Conservation (phyloP, 2,888 invertebrate genomes). For the Norana najaformis region DNA sequence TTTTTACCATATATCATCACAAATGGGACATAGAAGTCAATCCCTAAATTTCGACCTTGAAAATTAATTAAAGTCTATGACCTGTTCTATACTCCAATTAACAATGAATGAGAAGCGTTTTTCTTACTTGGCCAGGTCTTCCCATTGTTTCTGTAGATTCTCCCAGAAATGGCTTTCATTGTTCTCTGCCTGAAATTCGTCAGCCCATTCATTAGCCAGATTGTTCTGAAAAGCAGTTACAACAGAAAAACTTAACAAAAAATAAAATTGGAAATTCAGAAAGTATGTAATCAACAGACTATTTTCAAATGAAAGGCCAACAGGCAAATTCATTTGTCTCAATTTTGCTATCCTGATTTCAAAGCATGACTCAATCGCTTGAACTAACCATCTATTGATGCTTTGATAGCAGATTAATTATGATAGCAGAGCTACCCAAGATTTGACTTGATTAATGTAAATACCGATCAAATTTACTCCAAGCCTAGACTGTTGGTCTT, state of each 20-base stretch:
- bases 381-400: not conserved
- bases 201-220: conserved; percentile 58
- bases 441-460: not conserved
- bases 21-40: not conserved
- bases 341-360: not conserved
- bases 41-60: not conserved
- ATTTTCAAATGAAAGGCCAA: not conserved
- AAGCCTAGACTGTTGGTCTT: too few species aligned
- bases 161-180: conserved; percentile 62
- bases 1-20: not conserved
- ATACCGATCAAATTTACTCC: not conserved
- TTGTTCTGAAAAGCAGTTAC: not conserved
- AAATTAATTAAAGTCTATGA: not conserved
- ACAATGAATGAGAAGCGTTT: too few species aligned
- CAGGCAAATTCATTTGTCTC: not conserved
- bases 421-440: not conserved
- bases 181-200: conserved; percentile 51
- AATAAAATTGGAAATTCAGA: not conserved
- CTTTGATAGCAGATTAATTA: too few species aligned
- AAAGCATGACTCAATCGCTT: not conserved
- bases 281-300: not conserved
- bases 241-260: not conserved
- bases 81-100: not conserved
- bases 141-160: conserved; percentile 63
- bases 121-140: conserved; percentile 68